phyloP scores from a whole-genome alignment of 2,888 invertebrate genomes.

The Clostera curtula region DNA sequence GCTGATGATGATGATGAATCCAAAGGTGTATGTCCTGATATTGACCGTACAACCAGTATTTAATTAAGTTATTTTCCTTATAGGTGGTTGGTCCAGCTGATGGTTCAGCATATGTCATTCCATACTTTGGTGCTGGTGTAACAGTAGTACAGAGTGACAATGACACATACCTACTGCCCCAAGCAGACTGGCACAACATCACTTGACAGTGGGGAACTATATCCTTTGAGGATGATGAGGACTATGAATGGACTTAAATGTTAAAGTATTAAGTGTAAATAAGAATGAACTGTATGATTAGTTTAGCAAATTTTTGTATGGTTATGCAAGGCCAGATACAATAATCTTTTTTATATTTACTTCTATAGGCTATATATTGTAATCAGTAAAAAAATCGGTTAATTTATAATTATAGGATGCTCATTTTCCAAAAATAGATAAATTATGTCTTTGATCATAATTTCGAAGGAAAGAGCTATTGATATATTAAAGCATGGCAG shows the following conservation, averaged over 20 bases:
- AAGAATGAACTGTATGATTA: too few species aligned
- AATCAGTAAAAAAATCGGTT: too few species aligned
- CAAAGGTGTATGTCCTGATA: neutral
- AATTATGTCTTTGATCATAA: too few species aligned
- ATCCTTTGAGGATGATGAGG: constrained; percentile 62
- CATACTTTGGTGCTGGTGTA: constrained; percentile 93
- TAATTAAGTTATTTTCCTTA: neutral
- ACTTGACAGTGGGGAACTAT: constrained; percentile 72
- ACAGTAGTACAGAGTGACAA: constrained; percentile 88
- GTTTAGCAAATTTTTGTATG: too few species aligned
- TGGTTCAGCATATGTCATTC: constrained; percentile 94
- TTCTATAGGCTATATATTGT: too few species aligned
- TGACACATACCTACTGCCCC: constrained; percentile 86
- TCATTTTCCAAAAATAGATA: too few species aligned
- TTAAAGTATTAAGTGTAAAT: neutral
- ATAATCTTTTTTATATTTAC: too few species aligned
- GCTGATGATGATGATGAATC: too few species aligned
- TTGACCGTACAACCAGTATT: neutral
- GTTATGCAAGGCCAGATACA: too few species aligned
- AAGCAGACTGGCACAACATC: constrained; percentile 83
- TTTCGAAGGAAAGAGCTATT: too few species aligned
- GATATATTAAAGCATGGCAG: too few species aligned
- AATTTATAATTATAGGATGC: too few species aligned
- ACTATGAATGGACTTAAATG: constrained; percentile 65
- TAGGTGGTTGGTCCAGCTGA: constrained; percentile 93